These are phyloP conservation scores for Flexamia atlantica DNA, from an alignment of 2,888 invertebrate genomes.

Conservation along the genomic window DNA sequence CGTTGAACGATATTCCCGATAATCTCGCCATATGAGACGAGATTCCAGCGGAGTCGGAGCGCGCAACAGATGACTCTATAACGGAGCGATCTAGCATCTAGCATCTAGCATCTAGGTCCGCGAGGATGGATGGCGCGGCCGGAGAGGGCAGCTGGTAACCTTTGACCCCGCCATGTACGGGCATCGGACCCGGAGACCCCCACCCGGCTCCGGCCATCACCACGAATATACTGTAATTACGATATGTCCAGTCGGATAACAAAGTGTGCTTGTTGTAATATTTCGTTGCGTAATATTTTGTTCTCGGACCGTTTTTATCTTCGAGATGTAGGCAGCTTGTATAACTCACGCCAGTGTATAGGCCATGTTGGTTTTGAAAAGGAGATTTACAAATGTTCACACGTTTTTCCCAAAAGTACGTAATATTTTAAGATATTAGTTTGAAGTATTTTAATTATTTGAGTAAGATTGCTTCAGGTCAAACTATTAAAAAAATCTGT, in stretches of 20 bases:
- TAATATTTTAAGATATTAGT: too few species aligned
- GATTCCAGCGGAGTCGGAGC: neutral
- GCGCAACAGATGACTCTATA: neutral
- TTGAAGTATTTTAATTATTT: too few species aligned
- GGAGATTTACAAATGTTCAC: too few species aligned
- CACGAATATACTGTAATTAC: neutral
- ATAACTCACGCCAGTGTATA: too few species aligned
- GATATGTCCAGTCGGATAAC: neutral
- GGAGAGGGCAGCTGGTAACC: neutral
- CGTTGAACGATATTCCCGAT: neutral
- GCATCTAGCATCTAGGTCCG: neutral
- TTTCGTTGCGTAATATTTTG: too few species aligned
- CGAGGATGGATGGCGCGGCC: neutral
- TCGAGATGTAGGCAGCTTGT: too few species aligned
- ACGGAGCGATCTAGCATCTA: neutral
- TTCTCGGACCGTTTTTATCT: too few species aligned
- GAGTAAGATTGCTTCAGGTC: too few species aligned
- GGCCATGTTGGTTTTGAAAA: too few species aligned
- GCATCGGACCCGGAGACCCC: neutral
- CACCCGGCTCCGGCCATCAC: neutral
- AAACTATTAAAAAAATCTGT: too few species aligned
- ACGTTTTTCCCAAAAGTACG: too few species aligned
- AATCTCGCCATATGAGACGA: neutral
- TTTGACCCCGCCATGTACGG: constrained; percentile 6
- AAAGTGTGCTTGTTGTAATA: too few species aligned